phyloP scores from a whole-genome alignment of 2,888 invertebrate species.

The Coremacera marginata region DNA sequence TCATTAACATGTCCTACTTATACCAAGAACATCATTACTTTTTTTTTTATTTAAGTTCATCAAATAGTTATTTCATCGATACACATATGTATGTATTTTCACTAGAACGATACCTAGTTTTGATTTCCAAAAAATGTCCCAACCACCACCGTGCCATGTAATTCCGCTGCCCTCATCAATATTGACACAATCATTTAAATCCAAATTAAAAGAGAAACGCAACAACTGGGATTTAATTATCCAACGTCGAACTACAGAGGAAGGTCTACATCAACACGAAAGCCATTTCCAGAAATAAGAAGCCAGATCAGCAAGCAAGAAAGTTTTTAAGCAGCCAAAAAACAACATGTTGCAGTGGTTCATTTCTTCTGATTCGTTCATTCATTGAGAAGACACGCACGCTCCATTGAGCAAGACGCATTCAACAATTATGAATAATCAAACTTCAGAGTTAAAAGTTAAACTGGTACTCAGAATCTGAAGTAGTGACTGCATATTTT shows the following conservation, averaged over 20 bases:
- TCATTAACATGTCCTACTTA: too few relatives aligned
- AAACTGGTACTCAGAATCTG: background rate
- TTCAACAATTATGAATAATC: conserved; percentile 37
- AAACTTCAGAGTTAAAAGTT: conserved; percentile 14
- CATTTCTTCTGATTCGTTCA: background rate
- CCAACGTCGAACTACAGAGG: background rate
- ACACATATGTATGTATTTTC: too few relatives aligned
- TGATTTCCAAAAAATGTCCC: background rate
- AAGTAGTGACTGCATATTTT: background rate
- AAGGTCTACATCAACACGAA: background rate
- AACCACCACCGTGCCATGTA: background rate
- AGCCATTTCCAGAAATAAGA: background rate
- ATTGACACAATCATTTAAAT: conserved; percentile 30
- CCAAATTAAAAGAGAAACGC: conserved; percentile 36
- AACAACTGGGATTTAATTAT: conserved; percentile 28
- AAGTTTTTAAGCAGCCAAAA: background rate
- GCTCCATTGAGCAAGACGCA: conserved; percentile 36
- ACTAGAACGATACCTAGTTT: too few relatives aligned
- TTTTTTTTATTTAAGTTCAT: too few relatives aligned
- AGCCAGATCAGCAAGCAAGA: background rate
- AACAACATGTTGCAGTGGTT: background rate
- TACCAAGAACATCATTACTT: too few relatives aligned
- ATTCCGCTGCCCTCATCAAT: conserved; percentile 18
- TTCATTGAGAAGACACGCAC: conserved; percentile 15
- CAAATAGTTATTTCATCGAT: too few relatives aligned